phyloP scores from a whole-genome alignment of 2,113 vertebrate species.

The Lethenteron camtschaticum region DNA sequence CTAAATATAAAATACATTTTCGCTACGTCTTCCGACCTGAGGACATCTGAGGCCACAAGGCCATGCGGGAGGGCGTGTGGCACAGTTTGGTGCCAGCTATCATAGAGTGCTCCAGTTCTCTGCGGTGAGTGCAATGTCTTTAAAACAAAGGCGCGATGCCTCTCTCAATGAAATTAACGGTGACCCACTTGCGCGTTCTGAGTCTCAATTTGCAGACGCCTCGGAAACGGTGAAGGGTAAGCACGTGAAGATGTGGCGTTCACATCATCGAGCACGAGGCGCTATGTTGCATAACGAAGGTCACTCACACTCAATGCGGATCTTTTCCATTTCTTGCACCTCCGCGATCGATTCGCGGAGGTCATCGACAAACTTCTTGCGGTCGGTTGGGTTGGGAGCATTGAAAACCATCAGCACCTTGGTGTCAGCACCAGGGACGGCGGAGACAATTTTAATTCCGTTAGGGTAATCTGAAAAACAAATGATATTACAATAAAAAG shows the following conservation, averaged over 20 bases:
- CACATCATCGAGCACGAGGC: background rate
- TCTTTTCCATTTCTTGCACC: slow-evolving; percentile 98
- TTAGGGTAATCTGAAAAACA: slow-evolving; percentile 61
- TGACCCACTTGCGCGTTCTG: too few species aligned
- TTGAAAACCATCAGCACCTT: slow-evolving; percentile 96
- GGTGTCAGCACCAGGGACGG: slow-evolving; percentile 70
- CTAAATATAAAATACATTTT: too few species aligned
- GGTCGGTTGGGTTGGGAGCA: slow-evolving; percentile 90
- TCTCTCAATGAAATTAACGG: too few species aligned
- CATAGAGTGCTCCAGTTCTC: too few species aligned
- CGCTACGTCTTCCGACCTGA: too few species aligned
- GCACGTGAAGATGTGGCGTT: background rate
- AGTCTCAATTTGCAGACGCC: background rate
- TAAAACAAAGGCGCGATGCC: too few species aligned
- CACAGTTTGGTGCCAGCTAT: too few species aligned
- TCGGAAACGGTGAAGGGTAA: background rate
- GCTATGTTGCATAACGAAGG: background rate
- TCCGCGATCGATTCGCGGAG: slow-evolving; percentile 78
- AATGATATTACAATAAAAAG: too few species aligned
- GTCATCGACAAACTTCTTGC: slow-evolving; percentile 90
- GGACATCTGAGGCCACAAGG: too few species aligned
- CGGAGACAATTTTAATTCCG: slow-evolving; percentile 69
- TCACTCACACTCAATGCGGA: slow-evolving; percentile 81
- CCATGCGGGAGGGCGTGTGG: too few species aligned
- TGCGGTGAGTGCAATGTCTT: too few species aligned